Percentiles rank a stretch among this genome's conserved stretches.
Conservation (phyloP, 2,888 invertebrate genomes). For the Chironomus riparius region DNA sequence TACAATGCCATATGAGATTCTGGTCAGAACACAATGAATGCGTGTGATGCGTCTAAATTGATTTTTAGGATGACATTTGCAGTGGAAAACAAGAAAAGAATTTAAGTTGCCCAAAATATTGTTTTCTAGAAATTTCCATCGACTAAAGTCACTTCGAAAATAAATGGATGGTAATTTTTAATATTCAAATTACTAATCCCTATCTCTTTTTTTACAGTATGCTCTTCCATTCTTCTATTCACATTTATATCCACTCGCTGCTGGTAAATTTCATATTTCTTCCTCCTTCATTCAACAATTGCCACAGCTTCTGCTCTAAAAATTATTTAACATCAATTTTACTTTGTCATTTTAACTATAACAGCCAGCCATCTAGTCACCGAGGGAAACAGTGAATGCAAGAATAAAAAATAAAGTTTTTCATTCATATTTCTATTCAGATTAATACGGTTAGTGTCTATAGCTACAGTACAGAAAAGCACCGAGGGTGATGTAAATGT, state of each 20-base stretch:
- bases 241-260: not conserved
- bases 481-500: not conserved
- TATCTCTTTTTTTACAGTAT: not conserved
- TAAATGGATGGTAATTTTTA: conserved; percentile 17
- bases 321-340: conserved; percentile 18
- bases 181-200: conserved; percentile 22
- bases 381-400: not conserved
- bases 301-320: not conserved
- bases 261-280: not conserved
- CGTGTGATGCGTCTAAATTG: not conserved
- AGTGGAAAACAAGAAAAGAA: not conserved
- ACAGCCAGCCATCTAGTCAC: not conserved
- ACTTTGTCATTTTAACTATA: conserved; percentile 13
- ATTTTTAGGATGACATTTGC: not conserved
- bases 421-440: not conserved
- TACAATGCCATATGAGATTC: not conserved
- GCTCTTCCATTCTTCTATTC: not conserved
- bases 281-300: not conserved
- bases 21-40: not conserved
- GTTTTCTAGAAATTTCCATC: not conserved
- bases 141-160: not conserved
- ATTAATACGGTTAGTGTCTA: too few species aligned
- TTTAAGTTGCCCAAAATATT: not conserved
- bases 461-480: too few species aligned
- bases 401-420: not conserved